These are phyloP conservation scores for Dromococcyx pavoninus DNA, from an alignment of 2,797 vertebrate genomes.

Conservation along the genomic window DNA sequence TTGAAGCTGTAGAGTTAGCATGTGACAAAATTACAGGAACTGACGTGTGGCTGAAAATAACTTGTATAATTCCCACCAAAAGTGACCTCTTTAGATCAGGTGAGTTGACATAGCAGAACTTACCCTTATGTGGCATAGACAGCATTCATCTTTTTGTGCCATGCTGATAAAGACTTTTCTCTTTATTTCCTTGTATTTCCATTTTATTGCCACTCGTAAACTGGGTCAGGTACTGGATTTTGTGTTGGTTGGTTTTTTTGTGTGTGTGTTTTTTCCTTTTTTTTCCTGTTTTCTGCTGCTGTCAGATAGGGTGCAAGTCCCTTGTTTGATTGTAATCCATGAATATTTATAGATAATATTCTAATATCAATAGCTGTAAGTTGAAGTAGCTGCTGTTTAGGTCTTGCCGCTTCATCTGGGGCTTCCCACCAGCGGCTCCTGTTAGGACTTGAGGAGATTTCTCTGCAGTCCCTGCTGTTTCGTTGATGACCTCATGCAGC, in stretches of 20 bases:
- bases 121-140: neutral
- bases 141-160: neutral
- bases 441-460: neutral
- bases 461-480: neutral
- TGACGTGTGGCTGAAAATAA: neutral
- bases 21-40: neutral
- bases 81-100: neutral
- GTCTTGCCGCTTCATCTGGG: neutral
- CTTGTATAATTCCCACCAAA: neutral
- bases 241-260: neutral
- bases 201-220: neutral
- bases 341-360: neutral
- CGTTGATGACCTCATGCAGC: constrained; percentile 56
- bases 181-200: neutral
- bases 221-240: neutral
- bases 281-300: neutral
- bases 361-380: neutral
- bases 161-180: neutral
- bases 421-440: neutral
- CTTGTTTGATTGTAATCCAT: neutral
- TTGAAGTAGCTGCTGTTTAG: neutral
- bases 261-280: neutral
- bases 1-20: neutral
- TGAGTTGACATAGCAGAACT: neutral
- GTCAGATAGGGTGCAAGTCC: neutral